Conservation (phyloP, 1,140 invertebrate genomes). For the Helicoverpa armigera region DNA sequence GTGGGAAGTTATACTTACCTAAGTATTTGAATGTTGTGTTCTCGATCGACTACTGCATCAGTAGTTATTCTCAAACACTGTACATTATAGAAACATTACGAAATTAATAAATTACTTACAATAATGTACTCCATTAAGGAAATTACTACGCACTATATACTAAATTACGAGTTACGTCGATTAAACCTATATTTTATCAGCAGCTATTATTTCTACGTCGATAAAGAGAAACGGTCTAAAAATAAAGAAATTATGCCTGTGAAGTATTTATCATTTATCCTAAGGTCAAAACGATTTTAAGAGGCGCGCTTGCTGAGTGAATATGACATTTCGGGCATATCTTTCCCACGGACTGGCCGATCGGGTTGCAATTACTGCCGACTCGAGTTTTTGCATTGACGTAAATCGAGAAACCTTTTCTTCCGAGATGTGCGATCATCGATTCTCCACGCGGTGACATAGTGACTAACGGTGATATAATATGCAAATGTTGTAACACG, state of each 20-base stretch:
- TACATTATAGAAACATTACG: not conserved
- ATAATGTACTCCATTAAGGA: conserved; percentile 11
- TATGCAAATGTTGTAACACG: conserved; percentile 50
- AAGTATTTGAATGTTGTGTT: conserved; percentile 3
- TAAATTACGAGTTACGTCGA: conserved; percentile 5
- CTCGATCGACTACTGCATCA: not conserved
- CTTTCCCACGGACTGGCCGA: conserved; percentile 79
- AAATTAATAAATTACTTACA: conserved; percentile 1
- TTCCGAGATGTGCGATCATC: conserved; percentile 55
- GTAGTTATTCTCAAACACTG: not conserved
- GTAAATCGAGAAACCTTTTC: conserved; percentile 60
- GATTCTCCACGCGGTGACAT: conserved; percentile 62
- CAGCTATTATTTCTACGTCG: not conserved
- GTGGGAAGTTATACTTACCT: not conserved
- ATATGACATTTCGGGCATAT: conserved; percentile 84
- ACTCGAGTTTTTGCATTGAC: conserved; percentile 71
- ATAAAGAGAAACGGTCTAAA: conserved; percentile 22
- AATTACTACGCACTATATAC: conserved; percentile 14
- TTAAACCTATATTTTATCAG: conserved; percentile 16
- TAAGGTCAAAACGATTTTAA: conserved; percentile 50
- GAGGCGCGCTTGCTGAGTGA: conserved; percentile 63
- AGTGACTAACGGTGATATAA: conserved; percentile 52
- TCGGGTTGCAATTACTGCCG: conserved; percentile 71
- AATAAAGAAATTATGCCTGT: conserved; percentile 29
- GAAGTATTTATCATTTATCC: conserved; percentile 44